Evolutionary conservation across 1,140 invertebrate genomes (phyloP), one percentile per base, ranked within the genome.

Genomic region (Belonocnema kinseyi): DNA sequence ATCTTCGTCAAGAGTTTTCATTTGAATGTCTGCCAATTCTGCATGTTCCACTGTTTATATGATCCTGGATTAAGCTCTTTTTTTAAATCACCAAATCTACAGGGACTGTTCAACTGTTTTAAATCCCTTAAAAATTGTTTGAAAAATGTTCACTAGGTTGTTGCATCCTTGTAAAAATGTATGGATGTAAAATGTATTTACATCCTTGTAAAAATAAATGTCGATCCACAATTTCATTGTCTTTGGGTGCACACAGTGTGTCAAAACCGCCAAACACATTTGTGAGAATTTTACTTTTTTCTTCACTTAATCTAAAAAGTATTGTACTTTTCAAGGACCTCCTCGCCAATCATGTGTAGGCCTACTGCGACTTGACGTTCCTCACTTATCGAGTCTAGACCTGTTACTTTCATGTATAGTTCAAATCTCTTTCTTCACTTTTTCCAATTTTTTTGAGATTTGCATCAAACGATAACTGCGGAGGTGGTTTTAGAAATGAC

Each of bases 331-430:
- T 86, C 76, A n/a, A 88, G 72, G 0, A 81, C 85, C 75, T 88
- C 85, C 21, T 89, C 87, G n/a, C 86, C 88, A 33, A 88, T 84
- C 0, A 84, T 61, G 56, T 85, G 78, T 40, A 89, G 75, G 21
- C 88, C 75, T 50, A 85, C 79, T 54, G 88, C 88, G 78, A 85
- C 83, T 83, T 88, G 77, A 12, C 80, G 76, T 54, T 83, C 76
- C 54, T 82, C 77, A 11, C 80, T 17, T 76, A 87, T 86, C 40
- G 80, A 77, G 46, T 82, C 81, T n/a, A 85, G 74, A 50, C 86
- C 85, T 0, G 80, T 78, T 0, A 86, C 85, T 50, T 75, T 80
- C 40, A 85, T 11, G 26, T 87, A 88, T 40, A 82, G 74, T 52
- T 84, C 77, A 74, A 87, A 88, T 46, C 77, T 75, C 66, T 83